Percentiles rank a stretch among this genome's conserved stretches.
Evolutionary conservation across 1,140 invertebrate genomes (phyloP).

Genomic region (Drosophila pandora): DNA sequence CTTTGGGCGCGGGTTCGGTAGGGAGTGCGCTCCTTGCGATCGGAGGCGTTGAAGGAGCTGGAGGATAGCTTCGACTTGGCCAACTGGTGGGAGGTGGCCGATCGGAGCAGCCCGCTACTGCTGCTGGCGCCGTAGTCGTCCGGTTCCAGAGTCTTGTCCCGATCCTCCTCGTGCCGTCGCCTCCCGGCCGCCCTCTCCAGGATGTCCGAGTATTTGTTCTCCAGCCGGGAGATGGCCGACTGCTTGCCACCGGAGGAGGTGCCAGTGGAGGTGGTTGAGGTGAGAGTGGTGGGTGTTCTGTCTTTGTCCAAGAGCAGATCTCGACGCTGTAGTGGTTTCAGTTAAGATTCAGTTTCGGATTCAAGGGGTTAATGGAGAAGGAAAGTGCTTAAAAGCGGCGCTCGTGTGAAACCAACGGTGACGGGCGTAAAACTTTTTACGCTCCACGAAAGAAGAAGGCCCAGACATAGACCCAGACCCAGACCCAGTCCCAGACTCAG

Average conservation of each 20-base stretch:
- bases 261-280: constrained; percentile 12
- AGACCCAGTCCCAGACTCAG: constrained; percentile 15
- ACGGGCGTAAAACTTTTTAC: constrained; percentile 59
- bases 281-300: constrained; percentile 72
- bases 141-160: constrained; percentile 88
- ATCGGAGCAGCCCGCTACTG: constrained; percentile 85
- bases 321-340: constrained; percentile 53
- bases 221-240: constrained; percentile 87
- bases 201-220: constrained; percentile 90
- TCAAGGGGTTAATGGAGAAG: constrained; percentile 53
- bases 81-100: constrained; percentile 87
- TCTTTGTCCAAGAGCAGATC: constrained; percentile 68
- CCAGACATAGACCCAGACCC: constrained; percentile 12
- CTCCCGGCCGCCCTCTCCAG: constrained; percentile 87
- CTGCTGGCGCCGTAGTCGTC: constrained; percentile 79
- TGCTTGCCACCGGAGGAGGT: constrained; percentile 29
- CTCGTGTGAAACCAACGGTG: constrained; percentile 77
- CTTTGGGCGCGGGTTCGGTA: constrained; percentile 62
- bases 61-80: constrained; percentile 84
- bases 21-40: constrained; percentile 81
- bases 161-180: constrained; percentile 85
- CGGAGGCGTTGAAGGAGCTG: constrained; percentile 68
- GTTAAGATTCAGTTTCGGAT: constrained; percentile 25
- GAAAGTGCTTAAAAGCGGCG: constrained; percentile 70
- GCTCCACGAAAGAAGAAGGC: constrained; percentile 54